Percentiles rank a stretch among this genome's conserved stretches.
Conservation (phyloP, 1,140 invertebrate species). For the Microplitis mediator region DNA sequence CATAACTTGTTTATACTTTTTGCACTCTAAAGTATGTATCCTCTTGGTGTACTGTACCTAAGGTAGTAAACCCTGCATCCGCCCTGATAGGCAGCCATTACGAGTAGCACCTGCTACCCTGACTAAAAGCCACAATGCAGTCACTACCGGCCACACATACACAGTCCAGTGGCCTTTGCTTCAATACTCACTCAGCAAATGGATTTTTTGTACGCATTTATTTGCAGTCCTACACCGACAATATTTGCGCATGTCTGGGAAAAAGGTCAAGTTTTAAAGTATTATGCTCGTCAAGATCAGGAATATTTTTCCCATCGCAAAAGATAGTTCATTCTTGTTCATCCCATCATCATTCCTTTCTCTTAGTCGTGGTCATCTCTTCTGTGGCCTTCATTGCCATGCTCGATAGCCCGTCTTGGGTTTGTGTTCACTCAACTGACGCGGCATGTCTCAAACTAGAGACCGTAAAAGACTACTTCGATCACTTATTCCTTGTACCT, state of each 20-base stretch:
- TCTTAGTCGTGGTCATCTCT: background rate
- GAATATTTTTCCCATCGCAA: slow-evolving; percentile 27
- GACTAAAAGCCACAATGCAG: slow-evolving; percentile 44
- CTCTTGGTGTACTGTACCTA: background rate
- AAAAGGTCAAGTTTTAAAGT: slow-evolving; percentile 34
- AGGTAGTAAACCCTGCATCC: slow-evolving; percentile 31
- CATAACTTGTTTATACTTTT: slow-evolving; percentile 42
- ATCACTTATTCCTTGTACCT: slow-evolving; percentile 11
- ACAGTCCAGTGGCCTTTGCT: slow-evolving; percentile 8
- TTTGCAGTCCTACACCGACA: background rate
- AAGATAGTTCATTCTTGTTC: background rate
- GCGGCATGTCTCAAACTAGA: slow-evolving; percentile 1
- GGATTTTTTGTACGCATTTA: background rate
- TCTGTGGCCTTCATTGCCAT: background rate
- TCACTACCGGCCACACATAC: slow-evolving; percentile 7
- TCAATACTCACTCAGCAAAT: background rate
- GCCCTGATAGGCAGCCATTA: slow-evolving; percentile 54
- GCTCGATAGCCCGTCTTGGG: background rate
- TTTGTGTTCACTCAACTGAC: slow-evolving; percentile 12
- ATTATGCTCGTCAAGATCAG: background rate
- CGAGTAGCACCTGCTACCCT: slow-evolving; percentile 55
- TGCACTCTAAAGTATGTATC: background rate
- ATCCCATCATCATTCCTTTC: background rate
- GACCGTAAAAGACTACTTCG: background rate
- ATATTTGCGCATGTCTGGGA: background rate